Base-by-base conservation (phyloP, 1,140 invertebrate genomes). In the Ceratina japonica region DNA sequence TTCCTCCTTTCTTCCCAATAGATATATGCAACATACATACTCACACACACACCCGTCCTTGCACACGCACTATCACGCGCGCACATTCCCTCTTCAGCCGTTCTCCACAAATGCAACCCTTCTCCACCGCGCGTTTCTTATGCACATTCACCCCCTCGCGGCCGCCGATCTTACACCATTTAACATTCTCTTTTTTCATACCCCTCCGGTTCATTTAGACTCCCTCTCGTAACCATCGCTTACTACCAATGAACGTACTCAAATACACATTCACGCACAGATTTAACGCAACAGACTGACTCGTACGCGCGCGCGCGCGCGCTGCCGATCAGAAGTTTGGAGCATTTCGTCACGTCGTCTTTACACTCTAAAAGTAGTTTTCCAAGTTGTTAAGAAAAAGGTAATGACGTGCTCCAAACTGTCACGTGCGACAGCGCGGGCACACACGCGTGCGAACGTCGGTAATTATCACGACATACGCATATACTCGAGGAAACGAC, bases 1-100 rank as follows among this genome's bases (percentile, higher is more conserved):
- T 66, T 79, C 56, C 59, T 27, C 22, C 52, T 77, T 52, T 74
- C 66, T 80, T 79, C 61, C 80, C 73, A 63, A 71, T 63, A 58
- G 66, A 44, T 77, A 49, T 71, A 31, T 24, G 49, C 27, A 64
- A 59, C 79, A 71, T 49, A 49, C 44, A 52, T 20, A 1, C 62
- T 18, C 61, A 18, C 22, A 12, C 78, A 59, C 68, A 12, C 78
- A 59, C 68, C 75, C 69, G 56, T 10, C 56, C 56, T 20, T 22
- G 16, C 56, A 16, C 77, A 63, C 20, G 16, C 73, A 16, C 68
- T 56, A n/a, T n/a, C n/a, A n/a, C 66, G 49, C 75, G 71, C 72
- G 59, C 51, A 61, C 56, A 49, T 44, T 78, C 27, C 27, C 12
- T 52, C 24, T 44, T 61, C 69, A 61, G 18, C 12, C 59, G 37